Base-by-base conservation (phyloP, 37 sponge, comb jelly and placozoan species). In the Aplysina aerophoba region DNA sequence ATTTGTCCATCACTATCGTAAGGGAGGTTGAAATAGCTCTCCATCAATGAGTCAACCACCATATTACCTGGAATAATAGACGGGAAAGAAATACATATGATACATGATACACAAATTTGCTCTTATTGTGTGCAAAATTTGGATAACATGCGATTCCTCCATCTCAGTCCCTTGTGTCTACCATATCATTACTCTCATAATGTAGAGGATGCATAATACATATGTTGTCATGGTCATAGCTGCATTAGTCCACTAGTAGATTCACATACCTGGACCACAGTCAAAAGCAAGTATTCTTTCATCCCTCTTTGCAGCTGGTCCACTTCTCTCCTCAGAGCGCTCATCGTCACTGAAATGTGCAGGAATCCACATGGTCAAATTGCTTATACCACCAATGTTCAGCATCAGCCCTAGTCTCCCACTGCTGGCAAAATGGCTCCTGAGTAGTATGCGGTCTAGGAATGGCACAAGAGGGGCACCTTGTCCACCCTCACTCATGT, bases 331-430 rank as follows among this genome's bases (percentile, higher is more conserved):
- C 33, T 27, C 71, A 1, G 1, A 40, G 20, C 35, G 15, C 30
- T 30, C 36, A 13, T 34, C 39, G 15, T 81, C 3, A 3, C 25
- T 15, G 30, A 12, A 15, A 35, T 60, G 19, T 6, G 30, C 55
- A 19, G 87, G 84, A 21, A 79, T 55, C 31, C 59, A 59, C 19
- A 67, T 55, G 25, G 89, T 83, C 12, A 92, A 77, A 73, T 92
- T 92, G 67, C 90, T 89, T 83, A 92, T 92, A 20, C 93, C 93
- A 16, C 93, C 93, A 41, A 92, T 83, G 61, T 92, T 92, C 37
- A 92, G 64, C 54, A 92, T 75, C 40, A 84, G n/a, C 1, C 87
- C 93, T 22, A 73, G 22, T 77, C 90, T 30, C 34, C 81, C 84
- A 21, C 62, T 86, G 24, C 80, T 54, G 54, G 16, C 44, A 62